A percentile compares a stretch with the other conserved stretches of the same genome.
These are phyloP conservation scores for Galerucella calmariensis DNA, from an alignment of 2,888 invertebrate genomes.

Conservation along the genomic window DNA sequence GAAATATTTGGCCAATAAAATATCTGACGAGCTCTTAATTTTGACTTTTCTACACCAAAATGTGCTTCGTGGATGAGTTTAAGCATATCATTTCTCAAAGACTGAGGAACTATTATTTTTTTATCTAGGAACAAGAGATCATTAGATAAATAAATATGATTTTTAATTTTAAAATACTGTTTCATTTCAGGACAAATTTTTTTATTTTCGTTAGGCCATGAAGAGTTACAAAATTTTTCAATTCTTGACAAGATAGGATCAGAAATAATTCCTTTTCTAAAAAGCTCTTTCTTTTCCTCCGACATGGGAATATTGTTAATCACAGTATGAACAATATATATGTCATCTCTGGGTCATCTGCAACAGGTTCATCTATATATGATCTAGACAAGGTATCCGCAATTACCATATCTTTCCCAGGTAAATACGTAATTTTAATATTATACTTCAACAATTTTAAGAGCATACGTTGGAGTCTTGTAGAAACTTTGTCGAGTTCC, in stretches of 20 bases:
- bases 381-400: too few relatives aligned
- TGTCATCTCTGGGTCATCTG: constrained; percentile 19
- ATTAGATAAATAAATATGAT: constrained; percentile 16
- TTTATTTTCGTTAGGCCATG: constrained; percentile 20
- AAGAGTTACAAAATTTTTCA: constrained; percentile 2
- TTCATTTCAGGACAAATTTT: constrained; percentile 6
- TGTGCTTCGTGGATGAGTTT: neutral
- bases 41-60: neutral
- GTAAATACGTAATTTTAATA: too few relatives aligned
- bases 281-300: constrained; percentile 10
- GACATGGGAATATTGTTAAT: constrained; percentile 20
- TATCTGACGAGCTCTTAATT: neutral
- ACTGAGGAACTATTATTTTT: too few relatives aligned
- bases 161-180: constrained; percentile 14
- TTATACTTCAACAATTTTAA: too few relatives aligned
- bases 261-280: constrained; percentile 6
- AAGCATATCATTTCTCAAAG: too few relatives aligned
- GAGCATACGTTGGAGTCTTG: too few relatives aligned
- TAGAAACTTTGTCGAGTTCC: too few relatives aligned
- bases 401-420: too few relatives aligned
- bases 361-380: constrained; percentile 14
- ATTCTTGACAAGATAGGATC: constrained; percentile 12
- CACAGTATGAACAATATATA: constrained; percentile 9
- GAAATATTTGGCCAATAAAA: neutral
- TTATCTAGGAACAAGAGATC: neutral